A percentile compares a stretch with the other conserved stretches of the same genome.
Conservation (phyloP, 2,113 vertebrate genomes). For the cattle (Bos taurus) region ARS-UCD2.0 NC_037336.1:21372001-21372500, state of each 20-base stretch:
- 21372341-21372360: neutral
- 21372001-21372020: neutral
- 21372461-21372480: neutral
- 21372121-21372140: neutral
- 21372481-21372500: neutral
- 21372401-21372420: neutral
- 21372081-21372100: neutral
- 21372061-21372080: neutral
- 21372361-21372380: neutral
- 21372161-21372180: neutral
- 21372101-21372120: neutral
- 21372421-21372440: neutral
- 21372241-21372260: neutral
- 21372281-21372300: neutral
- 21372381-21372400: neutral
- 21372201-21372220: neutral
- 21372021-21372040: neutral
- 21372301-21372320: neutral
- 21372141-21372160: neutral
- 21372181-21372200: neutral
- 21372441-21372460: neutral
- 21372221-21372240: neutral
- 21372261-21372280: neutral
- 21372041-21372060: neutral
- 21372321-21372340: neutral